Base-by-base conservation (phyloP, 1,140 invertebrate genomes). In the Ridgeia piscesae region DNA sequence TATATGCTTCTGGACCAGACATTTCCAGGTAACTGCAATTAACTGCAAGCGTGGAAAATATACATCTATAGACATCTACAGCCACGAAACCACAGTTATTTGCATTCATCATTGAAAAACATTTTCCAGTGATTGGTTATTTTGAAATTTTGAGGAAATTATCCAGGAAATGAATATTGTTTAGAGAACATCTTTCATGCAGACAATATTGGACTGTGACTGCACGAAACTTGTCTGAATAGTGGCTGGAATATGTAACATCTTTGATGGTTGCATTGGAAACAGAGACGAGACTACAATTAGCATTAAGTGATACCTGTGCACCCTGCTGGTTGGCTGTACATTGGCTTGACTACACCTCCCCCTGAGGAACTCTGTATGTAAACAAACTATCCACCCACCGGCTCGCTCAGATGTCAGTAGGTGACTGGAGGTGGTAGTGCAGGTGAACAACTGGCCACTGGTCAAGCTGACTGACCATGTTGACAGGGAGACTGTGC, bases 401-500 rank as follows among this genome's bases (percentile, higher is more conserved):
- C 14, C 58, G 27, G 58, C 58, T 77, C 11, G 27, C 58, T 77
- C 11, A 21, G 58, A 77, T 77, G 58, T 21, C 58, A 77, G 6
- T 31, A 77, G 14, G 58, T 77, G 58, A 77, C 58, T 77, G 58
- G 58, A 9, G 27, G 58, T 77, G 58, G 14, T 77, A 77, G 14
- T 8, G 58, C 58, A 77, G 27, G 58, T 77, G 42, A 42, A 11
- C 42, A 42, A 6, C 42, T 42, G 42, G 11, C 42, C 42, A 42
- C 42, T 42, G 42, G 42, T 42, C 42, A 42, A 42, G 42, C 42
- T 11, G 42, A 77, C 58, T 0, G 58, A 77, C 58, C 58, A 77
- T 77, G 58, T 77, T 77, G 58, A 77, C 58, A 77, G 58, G 58
- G 58, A 77, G 58, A 77, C 58, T 77, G 58, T 77, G 58, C 58